These are phyloP conservation scores for Tachysurus fulvidraco DNA, from an alignment of 2,113 vertebrate genomes.

Conservation along the genomic window DNA sequence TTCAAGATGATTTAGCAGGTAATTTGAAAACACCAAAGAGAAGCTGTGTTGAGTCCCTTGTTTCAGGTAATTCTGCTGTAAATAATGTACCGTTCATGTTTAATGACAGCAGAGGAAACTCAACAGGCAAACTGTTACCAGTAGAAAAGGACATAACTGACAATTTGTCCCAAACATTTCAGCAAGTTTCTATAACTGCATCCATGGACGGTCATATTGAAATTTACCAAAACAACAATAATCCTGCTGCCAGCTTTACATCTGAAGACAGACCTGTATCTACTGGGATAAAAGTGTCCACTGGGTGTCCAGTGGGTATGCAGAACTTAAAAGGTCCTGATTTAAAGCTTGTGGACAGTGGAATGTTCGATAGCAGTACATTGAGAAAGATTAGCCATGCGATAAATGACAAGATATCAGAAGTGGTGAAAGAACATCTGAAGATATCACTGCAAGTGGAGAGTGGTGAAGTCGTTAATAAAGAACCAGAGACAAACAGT, in stretches of 20 bases:
- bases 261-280: not conserved
- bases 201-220: not conserved
- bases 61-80: not conserved
- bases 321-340: not conserved
- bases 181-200: not conserved
- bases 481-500: not conserved
- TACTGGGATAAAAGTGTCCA: not conserved
- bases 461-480: constrained; percentile 12
- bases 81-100: not conserved
- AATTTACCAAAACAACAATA: constrained; percentile 2
- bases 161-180: not conserved
- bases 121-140: not conserved
- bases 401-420: constrained; percentile 73
- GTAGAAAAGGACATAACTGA: not conserved
- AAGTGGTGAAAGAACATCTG: constrained; percentile 71
- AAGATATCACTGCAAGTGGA: constrained; percentile 46
- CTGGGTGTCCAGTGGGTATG: not conserved
- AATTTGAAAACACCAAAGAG: constrained; percentile 69
- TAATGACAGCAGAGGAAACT: not conserved
- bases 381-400: constrained; percentile 57
- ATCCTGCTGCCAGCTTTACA: not conserved
- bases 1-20: constrained; percentile 56
- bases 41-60: constrained; percentile 6
- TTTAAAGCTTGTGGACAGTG: constrained; percentile 9
- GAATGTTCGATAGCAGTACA: not conserved